These are phyloP conservation scores for Paramormyrops hopkinsi DNA, from an alignment of 2,797 vertebrate species.

Conservation along the genomic window DNA sequence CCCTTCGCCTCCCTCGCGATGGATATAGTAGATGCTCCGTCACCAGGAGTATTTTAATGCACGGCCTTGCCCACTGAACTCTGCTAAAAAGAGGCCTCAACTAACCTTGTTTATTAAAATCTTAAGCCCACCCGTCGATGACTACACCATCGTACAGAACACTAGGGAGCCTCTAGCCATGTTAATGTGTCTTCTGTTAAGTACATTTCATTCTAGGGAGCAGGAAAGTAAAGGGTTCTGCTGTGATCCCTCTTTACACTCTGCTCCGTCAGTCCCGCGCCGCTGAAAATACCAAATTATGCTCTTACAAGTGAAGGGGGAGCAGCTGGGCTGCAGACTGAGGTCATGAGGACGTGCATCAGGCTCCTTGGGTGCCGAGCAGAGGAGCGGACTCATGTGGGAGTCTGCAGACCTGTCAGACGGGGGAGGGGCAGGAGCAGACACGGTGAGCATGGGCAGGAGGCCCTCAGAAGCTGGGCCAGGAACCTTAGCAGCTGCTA, in stretches of 20 bases:
- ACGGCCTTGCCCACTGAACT: neutral
- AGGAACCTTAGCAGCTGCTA: neutral
- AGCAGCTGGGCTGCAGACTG: conserved; percentile 64
- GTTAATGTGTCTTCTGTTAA: neutral
- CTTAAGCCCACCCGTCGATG: neutral
- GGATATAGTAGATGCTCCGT: neutral
- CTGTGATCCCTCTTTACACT: neutral
- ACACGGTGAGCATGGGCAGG: conserved; percentile 18
- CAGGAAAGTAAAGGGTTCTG: neutral
- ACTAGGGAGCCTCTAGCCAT: neutral
- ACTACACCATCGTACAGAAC: neutral
- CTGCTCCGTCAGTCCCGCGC: conserved; percentile 28
- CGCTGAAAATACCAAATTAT: neutral
- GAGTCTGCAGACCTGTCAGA: conserved; percentile 68
- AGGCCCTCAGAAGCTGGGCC: neutral
- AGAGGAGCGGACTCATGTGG: conserved; percentile 41
- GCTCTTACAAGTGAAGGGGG: conserved; percentile 71
- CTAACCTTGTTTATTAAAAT: neutral
- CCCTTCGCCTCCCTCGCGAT: neutral
- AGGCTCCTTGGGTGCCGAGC: neutral
- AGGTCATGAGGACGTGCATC: neutral
- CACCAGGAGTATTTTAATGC: neutral
- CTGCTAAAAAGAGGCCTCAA: neutral
- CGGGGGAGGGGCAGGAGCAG: conserved; percentile 38
- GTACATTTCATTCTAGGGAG: neutral